A percentile compares a stretch with the other conserved stretches of the same genome.
phyloP scores from a whole-genome alignment of 2,888 invertebrate genomes.

The Ethmia dodecea region DNA sequence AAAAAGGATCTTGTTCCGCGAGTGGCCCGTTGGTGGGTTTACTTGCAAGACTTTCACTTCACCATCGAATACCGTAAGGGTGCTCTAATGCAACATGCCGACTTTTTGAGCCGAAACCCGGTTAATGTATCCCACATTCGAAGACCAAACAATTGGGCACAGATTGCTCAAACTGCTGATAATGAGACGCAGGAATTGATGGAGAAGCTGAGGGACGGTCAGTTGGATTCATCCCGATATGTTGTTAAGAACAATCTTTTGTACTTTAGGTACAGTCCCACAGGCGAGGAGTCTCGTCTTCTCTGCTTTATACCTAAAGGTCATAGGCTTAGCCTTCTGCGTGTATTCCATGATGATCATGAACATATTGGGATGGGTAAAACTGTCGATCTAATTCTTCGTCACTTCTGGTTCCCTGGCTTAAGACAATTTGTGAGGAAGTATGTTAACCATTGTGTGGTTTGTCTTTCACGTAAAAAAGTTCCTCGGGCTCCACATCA shows the following conservation, averaged over 20 bases:
- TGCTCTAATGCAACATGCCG: conserved; percentile 20
- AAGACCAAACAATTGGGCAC: too few species aligned
- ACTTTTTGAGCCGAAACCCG: conserved; percentile 24
- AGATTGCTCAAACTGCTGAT: too few species aligned
- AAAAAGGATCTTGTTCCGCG: conserved; percentile 23
- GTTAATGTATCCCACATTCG: conserved; percentile 16
- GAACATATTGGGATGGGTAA: conserved; percentile 15
- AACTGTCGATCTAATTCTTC: conserved; percentile 11
- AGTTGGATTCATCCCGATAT: too few species aligned
- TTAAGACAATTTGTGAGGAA: conserved; percentile 14
- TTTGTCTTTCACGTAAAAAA: conserved; percentile 14
- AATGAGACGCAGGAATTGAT: too few species aligned
- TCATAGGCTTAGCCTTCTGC: conserved; percentile 15
- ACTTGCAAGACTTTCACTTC: conserved; percentile 23
- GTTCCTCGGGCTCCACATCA: conserved; percentile 18
- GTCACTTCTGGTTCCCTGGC: conserved; percentile 25
- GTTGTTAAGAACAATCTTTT: conserved; percentile 20
- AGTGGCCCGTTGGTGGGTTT: conserved; percentile 24
- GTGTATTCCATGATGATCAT: conserved; percentile 22
- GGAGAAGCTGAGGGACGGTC: too few species aligned
- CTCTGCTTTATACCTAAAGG: conserved; percentile 23
- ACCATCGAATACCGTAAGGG: conserved; percentile 21
- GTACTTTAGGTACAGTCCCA: conserved; percentile 10
- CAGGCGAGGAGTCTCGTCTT: conserved; percentile 17
- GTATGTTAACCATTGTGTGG: conserved; percentile 17